phyloP scores from a whole-genome alignment of 2,113 vertebrate species.

The Silurus glanis region DNA sequence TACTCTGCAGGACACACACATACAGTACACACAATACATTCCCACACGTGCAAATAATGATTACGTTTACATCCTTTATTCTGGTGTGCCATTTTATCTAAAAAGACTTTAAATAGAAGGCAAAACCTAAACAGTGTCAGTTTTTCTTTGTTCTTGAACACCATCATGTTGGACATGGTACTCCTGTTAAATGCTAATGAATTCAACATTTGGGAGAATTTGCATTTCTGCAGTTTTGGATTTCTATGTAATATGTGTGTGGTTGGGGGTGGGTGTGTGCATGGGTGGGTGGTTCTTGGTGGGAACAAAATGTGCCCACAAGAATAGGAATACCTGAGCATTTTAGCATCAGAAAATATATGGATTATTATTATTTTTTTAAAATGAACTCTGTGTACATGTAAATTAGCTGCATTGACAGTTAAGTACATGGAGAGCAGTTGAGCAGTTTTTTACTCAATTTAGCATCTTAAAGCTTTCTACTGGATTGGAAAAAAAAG shows the following conservation, averaged over 20 bases:
- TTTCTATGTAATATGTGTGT: neutral
- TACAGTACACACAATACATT: neutral
- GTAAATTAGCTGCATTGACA: neutral
- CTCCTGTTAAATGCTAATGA: conserved; percentile 49
- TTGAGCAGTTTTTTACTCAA: neutral
- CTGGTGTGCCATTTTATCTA: neutral
- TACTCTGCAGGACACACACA: neutral
- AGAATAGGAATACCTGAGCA: neutral
- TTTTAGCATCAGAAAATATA: too few species aligned
- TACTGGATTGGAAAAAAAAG: neutral
- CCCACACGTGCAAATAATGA: neutral
- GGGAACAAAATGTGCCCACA: neutral
- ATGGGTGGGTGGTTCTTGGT: neutral
- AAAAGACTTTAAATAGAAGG: neutral
- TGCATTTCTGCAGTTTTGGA: conserved; percentile 35
- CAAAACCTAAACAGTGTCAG: neutral
- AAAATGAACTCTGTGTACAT: neutral
- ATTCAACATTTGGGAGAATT: conserved; percentile 43
- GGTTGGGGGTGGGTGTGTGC: neutral
- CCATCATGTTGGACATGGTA: neutral
- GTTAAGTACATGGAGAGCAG: neutral
- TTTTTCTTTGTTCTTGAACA: neutral
- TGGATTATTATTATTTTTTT: too few species aligned
- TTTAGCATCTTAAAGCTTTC: neutral
- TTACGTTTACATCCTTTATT: neutral